Percentiles rank a stretch among this genome's conserved stretches.
Evolutionary conservation across 1,140 invertebrate genomes (phyloP).

Genomic region (Coelopa frigida): DNA sequence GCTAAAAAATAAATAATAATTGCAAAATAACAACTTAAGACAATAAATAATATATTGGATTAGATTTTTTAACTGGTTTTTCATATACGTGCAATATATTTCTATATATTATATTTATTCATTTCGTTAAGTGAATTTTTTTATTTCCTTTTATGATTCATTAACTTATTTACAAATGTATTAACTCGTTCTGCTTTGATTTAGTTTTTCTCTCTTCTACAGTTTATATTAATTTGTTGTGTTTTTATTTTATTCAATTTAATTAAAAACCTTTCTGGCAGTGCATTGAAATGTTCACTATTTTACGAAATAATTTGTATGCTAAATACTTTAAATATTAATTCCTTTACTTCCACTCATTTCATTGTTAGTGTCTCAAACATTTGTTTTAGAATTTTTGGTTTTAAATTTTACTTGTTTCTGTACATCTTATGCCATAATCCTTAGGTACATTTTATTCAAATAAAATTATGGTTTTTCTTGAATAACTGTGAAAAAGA

Average conservation of each 20-base stretch:
- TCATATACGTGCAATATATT: too few species aligned
- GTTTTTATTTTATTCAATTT: conserved; percentile 19
- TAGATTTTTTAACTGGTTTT: too few species aligned
- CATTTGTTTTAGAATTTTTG: conserved; percentile 22
- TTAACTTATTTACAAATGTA: too few species aligned
- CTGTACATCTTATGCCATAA: background rate
- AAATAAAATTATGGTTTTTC: conserved; percentile 1
- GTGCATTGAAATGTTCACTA: conserved; percentile 31
- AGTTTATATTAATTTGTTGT: conserved; percentile 12
- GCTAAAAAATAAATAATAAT: too few species aligned
- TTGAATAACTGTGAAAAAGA: too few species aligned
- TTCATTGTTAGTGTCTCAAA: conserved; percentile 17
- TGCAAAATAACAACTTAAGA: too few species aligned
- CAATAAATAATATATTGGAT: too few species aligned
- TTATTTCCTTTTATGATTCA: conserved; percentile 2
- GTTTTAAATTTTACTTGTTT: background rate
- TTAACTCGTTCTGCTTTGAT: conserved; percentile 14
- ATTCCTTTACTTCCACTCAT: conserved; percentile 24
- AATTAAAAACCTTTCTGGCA: conserved; percentile 43
- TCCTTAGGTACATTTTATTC: background rate
- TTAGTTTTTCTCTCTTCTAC: conserved; percentile 16
- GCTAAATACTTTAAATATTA: conserved; percentile 17
- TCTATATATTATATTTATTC: too few species aligned
- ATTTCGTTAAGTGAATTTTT: too few species aligned
- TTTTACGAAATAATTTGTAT: conserved; percentile 10